phyloP scores from a whole-genome alignment of 1,140 invertebrate genomes.

The Temnothorax nylanderi region DNA sequence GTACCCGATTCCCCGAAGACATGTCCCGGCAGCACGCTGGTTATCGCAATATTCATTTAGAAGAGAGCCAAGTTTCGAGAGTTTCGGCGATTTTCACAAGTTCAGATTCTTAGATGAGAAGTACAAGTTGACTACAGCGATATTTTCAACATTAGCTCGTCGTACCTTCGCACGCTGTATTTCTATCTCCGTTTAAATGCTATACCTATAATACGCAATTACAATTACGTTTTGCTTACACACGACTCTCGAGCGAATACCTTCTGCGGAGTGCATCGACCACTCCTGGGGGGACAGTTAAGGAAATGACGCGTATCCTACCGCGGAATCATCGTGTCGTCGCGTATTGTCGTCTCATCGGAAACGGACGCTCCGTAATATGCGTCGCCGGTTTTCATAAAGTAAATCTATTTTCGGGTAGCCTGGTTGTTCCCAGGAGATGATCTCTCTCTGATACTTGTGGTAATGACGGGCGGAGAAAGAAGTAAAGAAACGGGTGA shows the following conservation, averaged over 20 bases:
- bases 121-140: background rate
- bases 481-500: slow-evolving; percentile 10
- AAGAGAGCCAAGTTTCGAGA: slow-evolving; percentile 33
- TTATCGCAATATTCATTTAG: slow-evolving; percentile 37
- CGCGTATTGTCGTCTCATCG: background rate
- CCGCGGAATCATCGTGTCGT: background rate
- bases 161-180: background rate
- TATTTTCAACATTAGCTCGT: slow-evolving; percentile 11
- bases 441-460: slow-evolving; percentile 28
- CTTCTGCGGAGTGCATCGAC: background rate
- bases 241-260: background rate
- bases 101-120: slow-evolving; percentile 4
- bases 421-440: slow-evolving; percentile 27
- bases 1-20: slow-evolving; percentile 14
- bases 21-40: background rate
- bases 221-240: slow-evolving; percentile 18
- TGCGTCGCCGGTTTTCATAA: background rate
- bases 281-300: background rate
- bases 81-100: slow-evolving; percentile 13
- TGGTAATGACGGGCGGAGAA: slow-evolving; percentile 9
- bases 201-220: background rate
- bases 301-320: slow-evolving; percentile 20
- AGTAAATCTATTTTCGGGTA: slow-evolving; percentile 3
- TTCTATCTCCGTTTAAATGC: slow-evolving; percentile 3
- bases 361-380: slow-evolving; percentile 11